phyloP scores from a whole-genome alignment of 1,140 invertebrate species.

The Drosophila ananassae region DNA sequence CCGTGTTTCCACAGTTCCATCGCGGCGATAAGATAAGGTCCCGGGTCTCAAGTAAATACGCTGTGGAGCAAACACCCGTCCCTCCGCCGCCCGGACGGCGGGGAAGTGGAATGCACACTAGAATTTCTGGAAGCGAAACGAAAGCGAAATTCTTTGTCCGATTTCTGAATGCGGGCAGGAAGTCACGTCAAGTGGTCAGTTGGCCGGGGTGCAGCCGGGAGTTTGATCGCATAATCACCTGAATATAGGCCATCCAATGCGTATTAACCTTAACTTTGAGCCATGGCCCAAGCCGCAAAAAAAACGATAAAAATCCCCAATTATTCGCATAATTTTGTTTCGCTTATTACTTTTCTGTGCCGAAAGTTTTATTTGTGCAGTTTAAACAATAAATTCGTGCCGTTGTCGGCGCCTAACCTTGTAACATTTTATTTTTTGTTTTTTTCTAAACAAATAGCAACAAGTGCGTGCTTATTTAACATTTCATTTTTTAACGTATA shows the following conservation, averaged over 20 bases:
- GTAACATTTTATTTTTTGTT: constrained; percentile 45
- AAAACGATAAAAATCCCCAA: constrained; percentile 20
- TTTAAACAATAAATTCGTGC: constrained; percentile 52
- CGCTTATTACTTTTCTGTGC: constrained; percentile 50
- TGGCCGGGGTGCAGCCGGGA: neutral
- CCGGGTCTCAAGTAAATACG: constrained; percentile 19
- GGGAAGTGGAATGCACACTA: constrained; percentile 9
- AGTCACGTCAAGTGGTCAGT: constrained; percentile 13
- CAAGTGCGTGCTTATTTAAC: constrained; percentile 49
- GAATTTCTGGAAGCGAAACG: constrained; percentile 11
- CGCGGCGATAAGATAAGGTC: constrained; percentile 46
- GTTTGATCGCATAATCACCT: neutral
- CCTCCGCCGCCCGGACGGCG: no score
- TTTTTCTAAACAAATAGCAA: constrained; percentile 45
- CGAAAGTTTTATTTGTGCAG: constrained; percentile 46
- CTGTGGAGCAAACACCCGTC: constrained; percentile 1
- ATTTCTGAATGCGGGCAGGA: constrained; percentile 10
- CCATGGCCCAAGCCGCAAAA: neutral
- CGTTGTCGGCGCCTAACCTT: constrained; percentile 42
- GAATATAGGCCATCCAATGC: neutral
- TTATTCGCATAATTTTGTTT: constrained; percentile 48
- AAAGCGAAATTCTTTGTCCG: constrained; percentile 36
- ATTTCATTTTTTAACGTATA: constrained; percentile 39
- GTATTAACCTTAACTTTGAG: constrained; percentile 6
- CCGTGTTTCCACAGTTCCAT: constrained; percentile 36